phyloP scores from a whole-genome alignment of 2,888 invertebrate species.

The Drosophila rubida region DNA sequence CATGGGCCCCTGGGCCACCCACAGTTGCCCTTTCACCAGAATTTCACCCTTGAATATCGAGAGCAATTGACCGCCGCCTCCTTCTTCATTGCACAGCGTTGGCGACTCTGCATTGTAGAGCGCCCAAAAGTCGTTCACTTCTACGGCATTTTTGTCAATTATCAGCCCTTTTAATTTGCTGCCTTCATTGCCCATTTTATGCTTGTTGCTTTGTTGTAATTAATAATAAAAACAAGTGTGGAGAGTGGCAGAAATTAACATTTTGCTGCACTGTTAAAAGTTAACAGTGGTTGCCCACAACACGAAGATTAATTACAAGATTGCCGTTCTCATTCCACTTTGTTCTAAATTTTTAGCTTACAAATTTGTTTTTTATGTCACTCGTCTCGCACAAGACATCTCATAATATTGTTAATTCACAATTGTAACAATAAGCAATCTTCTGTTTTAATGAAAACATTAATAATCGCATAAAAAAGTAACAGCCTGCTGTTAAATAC shows the following conservation, averaged over 20 bases:
- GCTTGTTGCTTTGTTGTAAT: conserved; percentile 10
- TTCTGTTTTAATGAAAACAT: neutral
- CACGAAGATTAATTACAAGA: neutral
- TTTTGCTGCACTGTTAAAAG: conserved; percentile 25
- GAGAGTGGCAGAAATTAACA: conserved; percentile 24
- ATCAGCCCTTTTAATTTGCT: conserved; percentile 90
- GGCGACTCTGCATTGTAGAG: conserved; percentile 85
- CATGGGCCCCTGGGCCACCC: conserved; percentile 88
- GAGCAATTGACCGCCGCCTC: conserved; percentile 87
- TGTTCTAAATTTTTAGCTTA: neutral
- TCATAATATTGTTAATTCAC: neutral
- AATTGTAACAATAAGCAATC: neutral
- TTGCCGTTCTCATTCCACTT: neutral
- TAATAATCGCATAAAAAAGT: neutral
- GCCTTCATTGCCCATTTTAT: conserved; percentile 91
- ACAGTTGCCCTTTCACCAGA: conserved; percentile 87
- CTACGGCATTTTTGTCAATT: conserved; percentile 89
- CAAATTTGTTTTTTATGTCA: neutral
- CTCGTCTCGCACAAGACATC: neutral
- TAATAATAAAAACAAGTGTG: conserved; percentile 21
- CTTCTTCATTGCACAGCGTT: conserved; percentile 84
- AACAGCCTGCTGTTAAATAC: conserved; percentile 5
- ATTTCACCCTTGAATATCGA: conserved; percentile 91
- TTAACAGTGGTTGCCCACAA: conserved; percentile 11
- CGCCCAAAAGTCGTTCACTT: conserved; percentile 93